Base-by-base conservation (phyloP, 2,888 invertebrate genomes). In the Hydropsyche betteni region DNA sequence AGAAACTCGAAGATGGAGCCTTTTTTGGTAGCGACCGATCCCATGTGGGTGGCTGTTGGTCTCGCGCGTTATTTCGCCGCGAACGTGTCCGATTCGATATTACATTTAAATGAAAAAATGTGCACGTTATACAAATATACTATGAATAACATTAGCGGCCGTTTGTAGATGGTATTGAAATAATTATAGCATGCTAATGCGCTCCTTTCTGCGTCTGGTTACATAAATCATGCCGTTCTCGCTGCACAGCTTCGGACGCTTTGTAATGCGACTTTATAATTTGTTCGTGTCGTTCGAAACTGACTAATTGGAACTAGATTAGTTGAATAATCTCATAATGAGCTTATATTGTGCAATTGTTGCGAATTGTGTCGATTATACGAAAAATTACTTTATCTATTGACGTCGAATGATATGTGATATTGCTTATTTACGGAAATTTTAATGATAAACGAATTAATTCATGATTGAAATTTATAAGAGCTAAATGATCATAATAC, bases 61-160 rank as follows among this genome's bases (percentile, higher is more conserved):
- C 34, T n/a, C 64, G 33, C 64, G 64, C 34, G 24, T 55, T 55
- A 16, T 55, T 55, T 14, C n/a, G 55, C n/a, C 12, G 5, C 55
- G 16, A 55, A 24, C 24, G 24, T 24, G 24, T 24, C 24, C 24
- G 24, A 24, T 24, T 24, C 10, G 3, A 8, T 44, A 44, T 44
- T 44, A 10, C 7, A 44, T 10, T 44, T 44, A 10, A 44, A 44
- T 24, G 10, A 44, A 44, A 44, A 44, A 44, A 44, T 44, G 10
- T 61, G 33, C 16, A 53, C 14, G 34, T 64, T 33, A 64, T n/a
- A 34, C 34, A 64, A 64, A 64, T 24, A 24, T 12, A 64, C 64
- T 64, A 64, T 64, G 64, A 64, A 64, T 64, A 64, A 64, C 10
- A 64, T 64, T 64, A 64, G 36, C 64, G 64, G 34, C 64, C 12